These are phyloP conservation scores for Pristionchus fissidentatus DNA, from an alignment of 2,888 invertebrate genomes.

Conservation along the genomic window DNA sequence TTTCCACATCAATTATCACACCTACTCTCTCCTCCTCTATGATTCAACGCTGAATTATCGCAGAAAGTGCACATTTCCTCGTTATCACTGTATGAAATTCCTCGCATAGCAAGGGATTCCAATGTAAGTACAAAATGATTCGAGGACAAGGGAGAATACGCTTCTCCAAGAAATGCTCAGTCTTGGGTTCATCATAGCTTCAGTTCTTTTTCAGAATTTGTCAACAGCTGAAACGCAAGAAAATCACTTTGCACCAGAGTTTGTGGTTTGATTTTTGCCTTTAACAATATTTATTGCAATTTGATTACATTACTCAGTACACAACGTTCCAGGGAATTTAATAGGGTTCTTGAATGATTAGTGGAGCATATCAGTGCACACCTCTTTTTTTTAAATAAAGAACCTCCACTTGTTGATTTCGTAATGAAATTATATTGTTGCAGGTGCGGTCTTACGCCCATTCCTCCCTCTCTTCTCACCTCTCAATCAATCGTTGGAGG, in stretches of 20 bases:
- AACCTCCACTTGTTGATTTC: too few relatives aligned
- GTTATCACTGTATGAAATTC: conserved; percentile 34
- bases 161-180: background rate
- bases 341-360: too few relatives aligned
- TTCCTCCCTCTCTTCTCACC: conserved; percentile 2
- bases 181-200: background rate
- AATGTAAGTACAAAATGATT: background rate
- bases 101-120: background rate
- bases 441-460: conserved; percentile 23
- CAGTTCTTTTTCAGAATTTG: background rate
- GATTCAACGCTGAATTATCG: conserved; percentile 15
- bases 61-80: background rate
- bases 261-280: background rate
- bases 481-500: background rate
- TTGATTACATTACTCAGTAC: too few relatives aligned
- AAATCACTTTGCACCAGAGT: background rate
- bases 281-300: background rate
- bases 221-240: background rate
- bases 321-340: too few relatives aligned
- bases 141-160: background rate
- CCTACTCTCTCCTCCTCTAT: too few relatives aligned
- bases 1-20: too few relatives aligned
- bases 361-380: too few relatives aligned
- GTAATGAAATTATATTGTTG: background rate
- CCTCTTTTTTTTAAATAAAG: too few relatives aligned